These are phyloP conservation scores for Pyrrhura leucotis DNA, from an alignment of 2,797 vertebrate genomes.

Conservation along the genomic window DNA sequence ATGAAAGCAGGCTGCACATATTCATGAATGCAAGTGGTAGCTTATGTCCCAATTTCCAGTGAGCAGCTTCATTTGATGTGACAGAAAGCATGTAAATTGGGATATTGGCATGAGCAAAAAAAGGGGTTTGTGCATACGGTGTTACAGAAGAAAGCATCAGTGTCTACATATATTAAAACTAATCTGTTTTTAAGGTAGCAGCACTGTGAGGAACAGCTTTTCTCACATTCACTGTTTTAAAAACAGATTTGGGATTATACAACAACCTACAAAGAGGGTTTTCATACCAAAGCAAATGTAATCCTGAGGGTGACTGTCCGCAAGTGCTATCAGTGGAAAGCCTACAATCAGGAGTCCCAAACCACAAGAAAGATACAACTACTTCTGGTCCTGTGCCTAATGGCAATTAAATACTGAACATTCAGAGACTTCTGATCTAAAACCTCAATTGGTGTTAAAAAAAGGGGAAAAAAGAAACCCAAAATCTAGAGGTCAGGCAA, in stretches of 20 bases:
- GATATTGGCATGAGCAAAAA: conserved; percentile 33
- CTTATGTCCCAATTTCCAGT: conserved; percentile 34
- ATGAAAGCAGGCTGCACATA: neutral
- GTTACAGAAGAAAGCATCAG: conserved; percentile 3
- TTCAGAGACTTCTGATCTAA: neutral
- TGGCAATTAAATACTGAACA: neutral
- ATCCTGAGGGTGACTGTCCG: neutral
- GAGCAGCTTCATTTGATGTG: conserved; percentile 44
- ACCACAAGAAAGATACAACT: neutral
- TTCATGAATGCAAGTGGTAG: conserved; percentile 15
- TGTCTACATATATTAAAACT: conserved; percentile 34
- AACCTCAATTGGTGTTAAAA: neutral
- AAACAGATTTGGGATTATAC: neutral
- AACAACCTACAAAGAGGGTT: neutral
- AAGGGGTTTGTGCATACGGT: neutral
- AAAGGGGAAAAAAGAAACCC: too few relatives aligned
- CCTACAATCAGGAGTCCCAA: neutral
- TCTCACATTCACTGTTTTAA: neutral
- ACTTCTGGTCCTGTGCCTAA: neutral
- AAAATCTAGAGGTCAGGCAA: neutral
- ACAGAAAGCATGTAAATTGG: conserved; percentile 49
- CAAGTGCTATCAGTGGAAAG: neutral
- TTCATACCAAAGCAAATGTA: neutral
- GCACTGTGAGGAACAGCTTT: neutral
- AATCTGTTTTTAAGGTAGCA: conserved; percentile 28